These are phyloP conservation scores for Allolobophora icterica DNA, from an alignment of 2,888 invertebrate genomes.

Conservation along the genomic window DNA sequence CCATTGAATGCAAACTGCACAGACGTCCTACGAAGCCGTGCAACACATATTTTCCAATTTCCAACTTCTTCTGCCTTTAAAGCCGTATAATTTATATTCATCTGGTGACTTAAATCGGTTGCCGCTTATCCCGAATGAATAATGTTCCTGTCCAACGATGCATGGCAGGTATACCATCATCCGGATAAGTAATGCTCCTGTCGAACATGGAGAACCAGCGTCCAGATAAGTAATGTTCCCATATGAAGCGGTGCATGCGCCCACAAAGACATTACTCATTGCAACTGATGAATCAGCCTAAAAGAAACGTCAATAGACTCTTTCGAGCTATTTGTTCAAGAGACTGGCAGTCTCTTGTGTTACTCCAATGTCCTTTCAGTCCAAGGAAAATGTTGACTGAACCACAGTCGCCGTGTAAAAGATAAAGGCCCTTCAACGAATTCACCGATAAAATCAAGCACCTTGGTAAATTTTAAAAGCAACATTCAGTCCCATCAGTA, in stretches of 20 bases:
- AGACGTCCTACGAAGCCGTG: neutral
- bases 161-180: neutral
- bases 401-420: neutral
- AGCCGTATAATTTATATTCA: slow-evolving; percentile 7
- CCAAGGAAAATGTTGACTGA: neutral
- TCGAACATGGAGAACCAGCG: too few relatives aligned
- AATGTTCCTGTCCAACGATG: neutral
- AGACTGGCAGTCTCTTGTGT: neutral
- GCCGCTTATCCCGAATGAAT: neutral
- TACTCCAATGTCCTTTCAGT: neutral
- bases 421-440: neutral
- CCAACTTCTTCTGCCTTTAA: neutral
- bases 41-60: neutral
- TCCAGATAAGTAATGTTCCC: neutral
- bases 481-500: neutral
- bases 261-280: slow-evolving; percentile 9
- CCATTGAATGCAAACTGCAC: neutral
- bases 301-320: neutral
- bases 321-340: slow-evolving; percentile 6
- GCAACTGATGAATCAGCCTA: neutral
- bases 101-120: slow-evolving; percentile 4
- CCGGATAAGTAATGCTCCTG: neutral
- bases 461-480: neutral
- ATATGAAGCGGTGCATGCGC: neutral
- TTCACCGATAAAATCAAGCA: neutral